Base-by-base conservation (phyloP, 2,888 invertebrate genomes). In the Scaptodrosophila latifasciaeformis region DNA sequence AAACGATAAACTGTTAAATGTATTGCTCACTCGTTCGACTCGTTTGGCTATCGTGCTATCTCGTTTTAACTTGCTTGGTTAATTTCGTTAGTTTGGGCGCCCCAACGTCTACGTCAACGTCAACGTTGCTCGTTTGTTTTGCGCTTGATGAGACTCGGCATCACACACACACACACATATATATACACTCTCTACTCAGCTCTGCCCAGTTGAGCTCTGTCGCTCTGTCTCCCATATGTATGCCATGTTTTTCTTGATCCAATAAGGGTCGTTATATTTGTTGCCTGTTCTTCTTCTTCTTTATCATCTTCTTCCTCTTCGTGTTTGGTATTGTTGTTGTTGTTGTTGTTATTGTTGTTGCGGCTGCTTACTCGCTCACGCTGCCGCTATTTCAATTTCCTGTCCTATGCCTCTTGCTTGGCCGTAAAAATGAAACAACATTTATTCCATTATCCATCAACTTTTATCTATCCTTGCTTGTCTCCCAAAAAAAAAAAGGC, bases 61-160 rank as follows among this genome's bases (percentile, higher is more conserved):
- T 81, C 81, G 74, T 66, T 78, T 81, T 79, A 78, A 79, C 81
- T 65, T 70, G 70, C 61, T 71, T 74, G 70, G 59, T 75, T 81
- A 81, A 81, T 80, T 81, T 72, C 63, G 76, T 81, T 81, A 77
- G 74, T 59, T 59, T 21, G 29, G 56, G 42, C 52, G 56, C 67
- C 62, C 64, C 31, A 5, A 7, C n/a, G n/a, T n/a, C n/a, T 54
- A 60, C 50, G 57, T 58, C 46, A 51, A 52, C 62, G 57, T 59
- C 54, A 39, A 15, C 56, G 47, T 21, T 24, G 21, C 24, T 18
- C 47, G 12, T 55, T 47, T 54, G 29, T 34, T 57, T 53, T 53
- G 30, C 35, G 24, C 34, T 43, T 49, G 57, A 52, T 52, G 54
- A 30, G 46, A 58, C 19, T 7, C 49, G 49, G 55, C 63, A 60